phyloP scores from a whole-genome alignment of 2,113 vertebrate species.

The Channa argus region DNA sequence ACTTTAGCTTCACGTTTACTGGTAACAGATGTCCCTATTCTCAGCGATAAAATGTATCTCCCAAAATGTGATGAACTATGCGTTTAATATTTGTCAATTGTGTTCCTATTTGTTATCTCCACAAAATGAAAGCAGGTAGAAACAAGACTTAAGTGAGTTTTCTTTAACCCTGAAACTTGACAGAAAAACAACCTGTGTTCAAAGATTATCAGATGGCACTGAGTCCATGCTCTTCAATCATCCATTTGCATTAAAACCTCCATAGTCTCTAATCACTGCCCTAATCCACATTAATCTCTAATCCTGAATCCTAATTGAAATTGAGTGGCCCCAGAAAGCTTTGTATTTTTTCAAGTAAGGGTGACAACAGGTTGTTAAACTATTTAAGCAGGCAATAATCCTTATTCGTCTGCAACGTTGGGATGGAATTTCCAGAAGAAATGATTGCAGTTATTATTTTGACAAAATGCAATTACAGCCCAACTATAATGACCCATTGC shows the following conservation, averaged over 20 bases:
- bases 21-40: too few species aligned
- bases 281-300: conserved; percentile 48
- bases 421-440: background rate
- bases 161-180: background rate
- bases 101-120: background rate
- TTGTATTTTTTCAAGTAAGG: background rate
- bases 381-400: background rate
- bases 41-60: background rate
- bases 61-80: background rate
- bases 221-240: conserved; percentile 21
- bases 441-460: conserved; percentile 1
- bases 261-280: conserved; percentile 15
- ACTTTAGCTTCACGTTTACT: background rate
- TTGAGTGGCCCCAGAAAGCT: background rate
- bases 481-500: background rate
- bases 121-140: background rate
- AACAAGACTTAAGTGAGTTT: background rate
- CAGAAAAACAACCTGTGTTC: too few species aligned
- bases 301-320: conserved; percentile 41
- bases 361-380: conserved; percentile 1
- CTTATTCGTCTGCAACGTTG: background rate
- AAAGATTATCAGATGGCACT: background rate
- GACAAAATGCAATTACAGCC: background rate
- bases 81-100: background rate
- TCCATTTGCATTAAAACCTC: conserved; percentile 26